Evolutionary conservation across 2,888 invertebrate genomes (phyloP), one percentile per base, ranked within the genome.

Genomic region (Spilarctia lutea): DNA sequence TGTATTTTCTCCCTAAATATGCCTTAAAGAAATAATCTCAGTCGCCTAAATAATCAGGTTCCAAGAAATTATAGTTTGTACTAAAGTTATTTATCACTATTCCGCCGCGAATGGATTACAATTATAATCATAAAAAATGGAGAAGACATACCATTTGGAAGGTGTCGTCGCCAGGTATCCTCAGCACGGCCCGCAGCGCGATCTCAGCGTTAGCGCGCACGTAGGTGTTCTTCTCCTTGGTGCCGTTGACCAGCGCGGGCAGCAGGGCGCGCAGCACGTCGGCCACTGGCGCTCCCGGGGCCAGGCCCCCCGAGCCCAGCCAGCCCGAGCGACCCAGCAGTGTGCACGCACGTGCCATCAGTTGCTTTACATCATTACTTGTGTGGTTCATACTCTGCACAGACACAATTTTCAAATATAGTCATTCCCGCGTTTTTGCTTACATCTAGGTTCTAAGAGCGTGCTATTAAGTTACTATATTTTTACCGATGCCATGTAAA

Each of bases 191-290:
- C 69, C 99, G 97, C 71, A 99, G 96, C 16, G 99, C 99, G 80
- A 98, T 97, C 96, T 99, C 99, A 65, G 99, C 98, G 94, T 98
- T 98, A 65, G 98, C 98, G 92, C 98, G 98, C 65, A 99, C 99
- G 90, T 98, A 98, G 69, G 98, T 97, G 95, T 99, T 99, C 96
- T 99, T 99, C 96, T 99, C 99, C 96, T 99, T 99, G 77, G 99
- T 99, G 80, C 99, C 99, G 96, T 99, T 99, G 72, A 99, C 99
- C 85, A 99, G 96, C 94, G 98, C 98, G 0, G 99, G 99, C 82
- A 99, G 96, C 81, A 98, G 94, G 71, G 97, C 95, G 90, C 97
- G 98, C 81, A 98, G 96, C 82, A 98, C 94, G 84, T 98, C 98
- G 0, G 97, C 95, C 52, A 97, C 88, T 7, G 63, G 63, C 63